Base-by-base conservation (phyloP, 2,888 invertebrate genomes). In the Pyrochroa serraticornis region DNA sequence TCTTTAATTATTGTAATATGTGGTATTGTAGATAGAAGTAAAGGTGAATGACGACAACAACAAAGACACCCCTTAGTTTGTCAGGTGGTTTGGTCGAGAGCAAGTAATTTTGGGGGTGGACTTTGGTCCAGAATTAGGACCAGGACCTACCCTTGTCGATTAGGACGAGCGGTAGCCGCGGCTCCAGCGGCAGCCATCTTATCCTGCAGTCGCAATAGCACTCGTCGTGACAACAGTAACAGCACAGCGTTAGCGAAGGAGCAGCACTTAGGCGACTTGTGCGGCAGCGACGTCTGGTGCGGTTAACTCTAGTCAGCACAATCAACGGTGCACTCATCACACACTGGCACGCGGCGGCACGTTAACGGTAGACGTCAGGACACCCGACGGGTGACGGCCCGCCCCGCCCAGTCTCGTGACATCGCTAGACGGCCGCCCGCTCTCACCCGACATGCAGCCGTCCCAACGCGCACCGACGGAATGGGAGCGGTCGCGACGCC, bases 401-500 rank as follows among this genome's bases (percentile, higher is more conserved):
- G 77, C 78, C 78, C 79, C 79, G 78, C 77, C 78, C 60, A 60
- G 55, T 78, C 77, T 75, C 76, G 77, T 75, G 76, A 76, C 77
- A 77, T 77, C 77, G 77, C 74, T 70, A 73, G 75, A 75, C 75
- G 75, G 75, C 76, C 75, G 76, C 77, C 76, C 72, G 75, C 73
- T 75, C 74, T 72, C 72, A 71, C 70, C 75, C 75, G 75, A 77
- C 77, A 76, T 77, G 75, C 76, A 76, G 77, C 77, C 77, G 76
- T 76, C 75, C 75, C 76, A 75, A 75, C 77, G 75, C 78, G 81
- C 81, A 70, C 83, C 83, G 74, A 81, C 84, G 77, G 84, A 85
- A 79, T 83, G 82, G 79, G 82, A 82, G 82, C 84, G 82, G 81
- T 79, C 80, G 73, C 82, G 77, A 63, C 69, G 71, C 79, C 74